Conservation (phyloP, 2,113 vertebrate species). For the Myanophis thanlyinensis region DNA sequence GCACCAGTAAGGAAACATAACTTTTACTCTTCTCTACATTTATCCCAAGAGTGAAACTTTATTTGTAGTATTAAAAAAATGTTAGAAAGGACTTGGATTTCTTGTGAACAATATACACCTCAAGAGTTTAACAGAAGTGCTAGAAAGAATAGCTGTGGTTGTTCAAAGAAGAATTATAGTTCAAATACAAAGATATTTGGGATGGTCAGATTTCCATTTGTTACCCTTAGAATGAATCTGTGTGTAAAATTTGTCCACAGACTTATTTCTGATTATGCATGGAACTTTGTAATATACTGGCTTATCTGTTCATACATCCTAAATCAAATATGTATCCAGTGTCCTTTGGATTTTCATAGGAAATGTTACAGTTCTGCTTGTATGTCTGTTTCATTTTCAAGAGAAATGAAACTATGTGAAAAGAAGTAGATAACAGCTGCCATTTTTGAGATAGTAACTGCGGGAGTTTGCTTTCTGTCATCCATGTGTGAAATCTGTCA, state of each 20-base stretch:
- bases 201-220: neutral
- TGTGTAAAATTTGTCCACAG: neutral
- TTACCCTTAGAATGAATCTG: neutral
- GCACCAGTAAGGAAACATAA: neutral
- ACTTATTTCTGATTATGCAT: neutral
- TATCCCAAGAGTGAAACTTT: neutral
- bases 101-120: neutral
- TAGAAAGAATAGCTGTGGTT: neutral
- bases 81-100: neutral
- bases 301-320: neutral
- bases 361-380: neutral
- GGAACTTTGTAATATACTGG: neutral
- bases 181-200: neutral
- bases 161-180: neutral
- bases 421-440: neutral
- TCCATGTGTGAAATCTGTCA: conserved; percentile 16
- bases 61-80: neutral
- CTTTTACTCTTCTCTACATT: neutral
- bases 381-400: neutral
- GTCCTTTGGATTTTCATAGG: neutral
- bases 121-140: neutral
- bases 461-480: neutral
- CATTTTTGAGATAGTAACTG: conserved; percentile 7
- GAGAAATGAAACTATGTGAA: neutral
- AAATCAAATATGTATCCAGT: neutral